Evolutionary conservation across 2,888 invertebrate genomes (phyloP).

Genomic region (Autographa pulchrina): DNA sequence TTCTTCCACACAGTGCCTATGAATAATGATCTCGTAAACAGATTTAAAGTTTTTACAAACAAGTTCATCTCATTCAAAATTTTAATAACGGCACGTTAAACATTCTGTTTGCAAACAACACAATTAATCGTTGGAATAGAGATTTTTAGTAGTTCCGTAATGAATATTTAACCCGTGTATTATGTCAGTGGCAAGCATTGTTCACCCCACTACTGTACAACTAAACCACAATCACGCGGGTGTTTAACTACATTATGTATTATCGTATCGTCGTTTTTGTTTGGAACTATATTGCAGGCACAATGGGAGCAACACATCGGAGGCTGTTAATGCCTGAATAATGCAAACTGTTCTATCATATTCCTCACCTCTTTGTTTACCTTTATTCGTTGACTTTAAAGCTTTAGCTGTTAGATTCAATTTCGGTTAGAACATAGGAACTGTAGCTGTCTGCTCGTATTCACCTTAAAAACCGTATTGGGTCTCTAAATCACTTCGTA

Average conservation of each 20-base stretch:
- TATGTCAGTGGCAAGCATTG: conserved; percentile 16
- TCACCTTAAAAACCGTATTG: neutral
- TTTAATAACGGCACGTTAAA: neutral
- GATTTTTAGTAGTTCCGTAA: neutral
- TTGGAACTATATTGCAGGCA: conserved; percentile 19
- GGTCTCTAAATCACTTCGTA: neutral
- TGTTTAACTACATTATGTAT: conserved; percentile 17
- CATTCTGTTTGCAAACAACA: neutral
- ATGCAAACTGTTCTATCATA: conserved; percentile 57
- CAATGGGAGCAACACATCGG: conserved; percentile 28
- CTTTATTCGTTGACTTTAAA: conserved; percentile 14
- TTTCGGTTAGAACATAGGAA: neutral
- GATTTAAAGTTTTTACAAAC: neutral
- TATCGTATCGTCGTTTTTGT: conserved; percentile 14
- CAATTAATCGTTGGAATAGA: neutral
- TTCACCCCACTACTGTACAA: conserved; percentile 9
- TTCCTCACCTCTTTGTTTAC: conserved; percentile 43
- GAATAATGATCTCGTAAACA: neutral
- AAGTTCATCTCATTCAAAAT: neutral
- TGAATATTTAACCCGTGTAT: neutral
- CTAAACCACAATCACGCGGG: conserved; percentile 17
- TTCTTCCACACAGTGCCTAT: conserved; percentile 24
- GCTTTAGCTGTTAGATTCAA: neutral
- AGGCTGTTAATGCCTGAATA: conserved; percentile 61
- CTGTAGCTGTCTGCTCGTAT: neutral